Evolutionary conservation across 1,140 invertebrate species (phyloP).

Genomic region (Hyles euphorbiae): DNA sequence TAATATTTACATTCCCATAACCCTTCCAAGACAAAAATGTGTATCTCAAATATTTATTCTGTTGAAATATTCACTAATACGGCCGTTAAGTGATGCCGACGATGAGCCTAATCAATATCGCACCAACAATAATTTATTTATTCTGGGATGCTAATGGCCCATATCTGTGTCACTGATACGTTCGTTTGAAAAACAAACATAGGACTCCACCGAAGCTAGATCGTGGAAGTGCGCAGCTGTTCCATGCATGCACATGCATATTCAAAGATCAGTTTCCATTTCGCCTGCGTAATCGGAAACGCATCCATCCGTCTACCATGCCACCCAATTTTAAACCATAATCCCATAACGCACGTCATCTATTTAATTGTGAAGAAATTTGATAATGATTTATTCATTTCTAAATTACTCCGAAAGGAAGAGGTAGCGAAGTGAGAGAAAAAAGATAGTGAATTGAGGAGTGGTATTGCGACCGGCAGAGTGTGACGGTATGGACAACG

Average conservation of each 20-base stretch:
- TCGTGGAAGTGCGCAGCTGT: slow-evolving; percentile 49
- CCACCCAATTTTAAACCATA: slow-evolving; percentile 45
- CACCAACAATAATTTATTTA: slow-evolving; percentile 27
- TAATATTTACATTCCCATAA: too few relatives aligned
- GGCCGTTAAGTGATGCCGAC: too few relatives aligned
- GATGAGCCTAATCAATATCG: neutral
- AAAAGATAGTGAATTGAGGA: neutral
- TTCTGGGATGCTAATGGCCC: slow-evolving; percentile 27
- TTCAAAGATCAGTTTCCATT: slow-evolving; percentile 72
- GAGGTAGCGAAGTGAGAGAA: slow-evolving; percentile 29
- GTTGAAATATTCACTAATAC: too few relatives aligned
- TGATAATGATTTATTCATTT: slow-evolving; percentile 57
- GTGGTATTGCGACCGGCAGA: neutral
- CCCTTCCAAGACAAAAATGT: too few relatives aligned
- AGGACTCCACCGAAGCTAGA: slow-evolving; percentile 20
- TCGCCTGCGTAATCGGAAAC: slow-evolving; percentile 67
- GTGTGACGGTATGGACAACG: neutral
- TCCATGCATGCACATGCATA: slow-evolving; percentile 58
- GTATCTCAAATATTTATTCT: too few relatives aligned
- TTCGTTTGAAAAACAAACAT: slow-evolving; percentile 22
- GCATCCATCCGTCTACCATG: slow-evolving; percentile 31
- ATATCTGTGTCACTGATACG: slow-evolving; percentile 26
- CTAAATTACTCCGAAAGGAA: slow-evolving; percentile 60
- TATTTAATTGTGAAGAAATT: slow-evolving; percentile 7
- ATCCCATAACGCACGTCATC: slow-evolving; percentile 7